Base-by-base conservation (phyloP, 2,888 invertebrate species). In the Trissoscelio sp. region DNA sequence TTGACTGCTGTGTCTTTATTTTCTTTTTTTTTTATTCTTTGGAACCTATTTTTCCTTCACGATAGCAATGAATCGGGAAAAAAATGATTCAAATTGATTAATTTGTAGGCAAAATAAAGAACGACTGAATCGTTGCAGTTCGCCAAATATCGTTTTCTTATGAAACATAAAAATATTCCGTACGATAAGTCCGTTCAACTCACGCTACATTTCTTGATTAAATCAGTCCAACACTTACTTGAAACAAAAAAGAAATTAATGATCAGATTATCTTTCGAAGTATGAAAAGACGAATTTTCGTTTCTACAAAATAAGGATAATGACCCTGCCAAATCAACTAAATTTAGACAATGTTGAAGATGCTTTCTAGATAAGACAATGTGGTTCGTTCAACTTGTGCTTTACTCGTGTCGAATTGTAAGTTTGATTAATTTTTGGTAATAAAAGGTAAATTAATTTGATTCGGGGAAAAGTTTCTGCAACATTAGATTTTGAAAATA, bases 1-100 rank as follows among this genome's bases (percentile, higher is more conserved):
- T 73, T 82, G 82, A 82, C 82, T 82, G 77, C 44, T 48, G 0
- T 22, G 42, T 58, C 14, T 62, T 20, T 64, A 46, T 75, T 46
- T 60, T 42, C 11, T 66, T 62, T 7, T 58, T 57, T 75, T 22
- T 24, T 12, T 51, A 24, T 24, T 51, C 24, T 2, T 7, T 11
- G 3, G n/a, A n/a, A 11, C 2, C 11, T 7, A 7, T 20, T 28
- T 48, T 24, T 24, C 22, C 48, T 1, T 48, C 42, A 22, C 46
- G n/a, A 22, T 44, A 18, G 18, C 44, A 44, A 44, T 18, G 44
- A 18, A 18, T 18, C 16, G 18, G 4, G 24, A 24, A 18, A 44
- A 44, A 44, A 44, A 1, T 6, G 44, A 22, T 2, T 55, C 7
- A 0, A 18, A 55, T 55, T n/a, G 55, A 18, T 55, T 34, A 34